Percentiles rank a stretch among this genome's conserved stretches.
phyloP scores from a whole-genome alignment of 2,888 invertebrate species.

The Hymenopus coronatus region DNA sequence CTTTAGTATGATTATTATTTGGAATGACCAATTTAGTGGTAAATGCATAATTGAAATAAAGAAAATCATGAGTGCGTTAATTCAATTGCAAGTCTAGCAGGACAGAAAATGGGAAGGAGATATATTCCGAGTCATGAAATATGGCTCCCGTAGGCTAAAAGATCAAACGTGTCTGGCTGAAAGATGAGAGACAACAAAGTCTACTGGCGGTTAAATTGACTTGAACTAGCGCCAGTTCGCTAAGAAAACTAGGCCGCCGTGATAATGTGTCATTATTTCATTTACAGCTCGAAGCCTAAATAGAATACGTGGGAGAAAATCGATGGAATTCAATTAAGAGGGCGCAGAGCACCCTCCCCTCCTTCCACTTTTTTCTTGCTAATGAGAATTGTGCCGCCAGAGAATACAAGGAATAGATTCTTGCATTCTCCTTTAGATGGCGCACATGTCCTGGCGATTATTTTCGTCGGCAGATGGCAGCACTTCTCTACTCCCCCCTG shows the following conservation, averaged over 20 bases:
- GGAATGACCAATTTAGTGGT: too few relatives aligned
- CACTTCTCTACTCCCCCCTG: background rate
- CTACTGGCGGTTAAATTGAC: background rate
- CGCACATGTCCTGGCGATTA: background rate
- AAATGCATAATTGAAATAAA: too few relatives aligned
- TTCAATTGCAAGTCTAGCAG: too few relatives aligned
- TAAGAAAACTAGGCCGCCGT: background rate
- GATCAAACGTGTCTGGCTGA: too few relatives aligned
- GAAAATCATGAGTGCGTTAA: too few relatives aligned
- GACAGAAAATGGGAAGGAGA: too few relatives aligned
- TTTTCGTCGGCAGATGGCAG: constrained; percentile 9
- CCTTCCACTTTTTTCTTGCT: background rate
- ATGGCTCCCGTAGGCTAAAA: too few relatives aligned
- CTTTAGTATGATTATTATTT: too few relatives aligned
- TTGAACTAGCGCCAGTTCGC: background rate
- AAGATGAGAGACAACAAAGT: too few relatives aligned
- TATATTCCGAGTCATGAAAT: too few relatives aligned
- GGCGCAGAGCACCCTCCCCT: background rate
- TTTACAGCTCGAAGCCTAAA: background rate
- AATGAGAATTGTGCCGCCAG: background rate
- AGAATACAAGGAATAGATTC: background rate
- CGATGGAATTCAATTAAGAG: background rate
- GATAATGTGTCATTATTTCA: background rate
- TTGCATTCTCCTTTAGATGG: background rate
- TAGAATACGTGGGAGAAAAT: background rate